Base-by-base conservation (phyloP, 1,140 invertebrate species). In the Heterodera carotae region DNA sequence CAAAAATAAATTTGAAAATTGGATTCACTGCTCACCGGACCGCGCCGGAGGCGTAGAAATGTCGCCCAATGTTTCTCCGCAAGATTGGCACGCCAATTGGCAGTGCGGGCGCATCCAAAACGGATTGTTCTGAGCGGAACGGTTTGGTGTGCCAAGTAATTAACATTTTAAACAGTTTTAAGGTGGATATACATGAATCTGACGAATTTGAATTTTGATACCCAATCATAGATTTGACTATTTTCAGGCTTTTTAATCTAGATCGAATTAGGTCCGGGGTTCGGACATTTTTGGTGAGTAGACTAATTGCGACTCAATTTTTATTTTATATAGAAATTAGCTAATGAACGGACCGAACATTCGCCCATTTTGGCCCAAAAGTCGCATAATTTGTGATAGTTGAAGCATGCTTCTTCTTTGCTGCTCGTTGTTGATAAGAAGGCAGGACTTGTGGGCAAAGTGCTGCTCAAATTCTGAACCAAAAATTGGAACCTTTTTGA, bases 71-170 rank as follows among this genome's bases (percentile, higher is more conserved):
- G 33, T 39, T 73, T 83, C 82, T 3, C 83, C 83, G 69, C 82
- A 83, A 15, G 83, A 84, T 2, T 74, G 25, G 62, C 82, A 83
- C 7, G 82, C 48, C 60, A 73, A 31, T 75, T 84, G 83, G 31
- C 82, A 83, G 68, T 84, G 77, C 33, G 82, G 82, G 22, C 82
- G 74, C 82, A 83, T 83, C 82, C 82, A 83, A 68, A 83, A 83
- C 2, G 82, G 82, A 70, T 82, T 82, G 2, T 83, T 84, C 39
- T 76, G 59, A 31, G 29, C 22, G 48, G 43, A 10, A n/a, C 4
- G 48, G 22, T 6, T 2, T 33, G 10, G 39, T 29, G 39, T 39
- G 29, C 29, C 34, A 33, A 2, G 53, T n/a, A n/a, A 29, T 39
- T 27, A 69, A 31, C 27, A 31, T 69, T 18, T 39, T 4, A 43